Conservation (phyloP, 2,888 invertebrate genomes). For the Auanema freiburgensis region DNA sequence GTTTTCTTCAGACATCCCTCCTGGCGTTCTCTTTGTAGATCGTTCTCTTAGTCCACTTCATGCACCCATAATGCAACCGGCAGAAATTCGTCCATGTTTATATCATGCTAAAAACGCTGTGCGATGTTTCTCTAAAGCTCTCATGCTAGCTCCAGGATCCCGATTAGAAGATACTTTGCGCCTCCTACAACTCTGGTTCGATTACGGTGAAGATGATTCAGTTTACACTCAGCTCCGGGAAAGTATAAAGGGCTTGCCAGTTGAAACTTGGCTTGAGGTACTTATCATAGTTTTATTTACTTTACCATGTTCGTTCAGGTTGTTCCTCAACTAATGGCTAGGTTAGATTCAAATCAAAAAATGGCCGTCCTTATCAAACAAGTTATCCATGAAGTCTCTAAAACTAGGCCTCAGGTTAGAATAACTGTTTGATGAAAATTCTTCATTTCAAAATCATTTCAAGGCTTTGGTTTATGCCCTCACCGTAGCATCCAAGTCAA, state of each 20-base stretch:
- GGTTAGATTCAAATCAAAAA: constrained; percentile 85
- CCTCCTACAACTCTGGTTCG: constrained; percentile 95
- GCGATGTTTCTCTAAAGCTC: constrained; percentile 50
- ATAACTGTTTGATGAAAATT: background rate
- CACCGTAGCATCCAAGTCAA: constrained; percentile 94
- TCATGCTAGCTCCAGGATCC: constrained; percentile 53
- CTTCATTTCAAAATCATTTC: too few relatives aligned
- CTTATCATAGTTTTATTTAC: too few relatives aligned
- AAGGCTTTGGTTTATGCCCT: constrained; percentile 86
- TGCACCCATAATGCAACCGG: constrained; percentile 7
- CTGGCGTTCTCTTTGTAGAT: too few relatives aligned
- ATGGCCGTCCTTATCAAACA: constrained; percentile 87
- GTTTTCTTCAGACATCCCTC: too few relatives aligned
- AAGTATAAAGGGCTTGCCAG: constrained; percentile 88
- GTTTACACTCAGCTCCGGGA: constrained; percentile 91
- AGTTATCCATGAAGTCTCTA: constrained; percentile 91
- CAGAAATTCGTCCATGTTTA: constrained; percentile 11
- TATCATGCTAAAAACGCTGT: constrained; percentile 33
- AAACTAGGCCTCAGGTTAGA: constrained; percentile 85
- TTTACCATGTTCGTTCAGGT: too few relatives aligned
- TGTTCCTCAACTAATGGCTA: constrained; percentile 94
- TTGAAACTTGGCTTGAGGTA: constrained; percentile 94
- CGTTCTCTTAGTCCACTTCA: constrained; percentile 6
- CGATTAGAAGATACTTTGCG: constrained; percentile 91
- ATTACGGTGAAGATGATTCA: constrained; percentile 81